Percentiles rank a stretch among this genome's conserved stretches.
phyloP scores from a whole-genome alignment of 2,113 vertebrate species.

The Eulemur rufifrons region DNA sequence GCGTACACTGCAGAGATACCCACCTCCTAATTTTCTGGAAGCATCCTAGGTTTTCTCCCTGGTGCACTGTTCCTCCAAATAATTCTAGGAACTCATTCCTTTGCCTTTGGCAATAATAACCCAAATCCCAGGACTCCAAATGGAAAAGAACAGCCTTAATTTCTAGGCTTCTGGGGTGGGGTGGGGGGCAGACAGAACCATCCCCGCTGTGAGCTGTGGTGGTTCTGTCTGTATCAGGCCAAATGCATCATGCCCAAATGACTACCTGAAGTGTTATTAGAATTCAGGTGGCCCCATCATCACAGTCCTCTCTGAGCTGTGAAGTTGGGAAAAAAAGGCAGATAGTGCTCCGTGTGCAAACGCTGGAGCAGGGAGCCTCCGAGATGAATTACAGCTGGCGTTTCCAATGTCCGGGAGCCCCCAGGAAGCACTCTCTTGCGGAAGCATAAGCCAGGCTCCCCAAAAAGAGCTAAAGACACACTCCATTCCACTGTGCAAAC shows the following conservation, averaged over 20 bases:
- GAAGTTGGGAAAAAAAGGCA: neutral
- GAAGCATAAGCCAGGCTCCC: neutral
- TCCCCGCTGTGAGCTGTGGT: neutral
- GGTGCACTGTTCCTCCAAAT: neutral
- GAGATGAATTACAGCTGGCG: neutral
- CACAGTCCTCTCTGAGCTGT: neutral
- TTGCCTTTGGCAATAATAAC: constrained; percentile 20
- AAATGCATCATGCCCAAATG: neutral
- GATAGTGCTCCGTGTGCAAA: neutral
- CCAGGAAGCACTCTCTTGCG: neutral
- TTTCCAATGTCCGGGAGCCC: neutral
- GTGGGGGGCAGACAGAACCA: neutral
- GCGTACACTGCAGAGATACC: neutral
- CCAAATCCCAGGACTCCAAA: constrained; percentile 4
- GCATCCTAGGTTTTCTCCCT: neutral
- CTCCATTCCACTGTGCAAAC: neutral
- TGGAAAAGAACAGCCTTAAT: constrained; percentile 43
- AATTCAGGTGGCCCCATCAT: neutral
- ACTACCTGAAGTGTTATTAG: neutral
- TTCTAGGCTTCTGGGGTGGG: neutral
- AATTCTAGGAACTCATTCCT: neutral
- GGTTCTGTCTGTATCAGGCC: neutral
- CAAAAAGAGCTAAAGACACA: neutral
- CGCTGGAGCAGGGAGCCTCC: neutral
- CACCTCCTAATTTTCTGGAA: neutral